Evolutionary conservation across 2,888 invertebrate genomes (phyloP), one percentile per base, ranked within the genome.

Genomic region (Labia minor): DNA sequence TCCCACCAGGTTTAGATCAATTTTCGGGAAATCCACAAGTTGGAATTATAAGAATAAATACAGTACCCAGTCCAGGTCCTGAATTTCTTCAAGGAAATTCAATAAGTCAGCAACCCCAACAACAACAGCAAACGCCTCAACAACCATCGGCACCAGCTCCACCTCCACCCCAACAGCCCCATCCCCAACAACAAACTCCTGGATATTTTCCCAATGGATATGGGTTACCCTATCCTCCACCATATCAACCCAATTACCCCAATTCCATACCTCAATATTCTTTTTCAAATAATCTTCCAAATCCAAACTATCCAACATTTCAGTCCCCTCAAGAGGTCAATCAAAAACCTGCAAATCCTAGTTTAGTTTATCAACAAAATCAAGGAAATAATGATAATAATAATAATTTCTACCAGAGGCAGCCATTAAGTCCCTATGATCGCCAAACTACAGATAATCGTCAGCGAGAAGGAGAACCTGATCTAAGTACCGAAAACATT

Each of bases 81-180:
- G 49, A 49, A 49, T 49, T 49, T 49, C 6, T 49, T n/a, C 49
- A 49, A 49, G 49, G 49, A 16, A 49, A 49, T 49, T 49, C 49
- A 49, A 26, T 26, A 26, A 49, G 14, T 14, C 37, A 37, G 64
- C 69, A 20, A 20, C 69, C n/a, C 64, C 67, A 37, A 67, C 65
- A 19, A 65, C 67, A 10, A 11, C 14, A 65, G 16, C 79, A 80
- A 14, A 78, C 80, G 68, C 79, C 79, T 19, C 77, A 76, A 71
- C 74, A 78, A 11, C 80, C 79, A 0, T 80, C 80, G 73, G 11
- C 63, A 1, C 65, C 68, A 11, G 65, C 70, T 61, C 66, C 20
- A 61, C 70, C 68, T 14, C 63, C 65, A 19, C 65, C 72, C 11
- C 62, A 70, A 61, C n/a, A 37, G 33, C n/a, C 1, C 8, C 37